Conservation (phyloP, 2,113 vertebrate species). For the Montifringilla adamsi region DNA sequence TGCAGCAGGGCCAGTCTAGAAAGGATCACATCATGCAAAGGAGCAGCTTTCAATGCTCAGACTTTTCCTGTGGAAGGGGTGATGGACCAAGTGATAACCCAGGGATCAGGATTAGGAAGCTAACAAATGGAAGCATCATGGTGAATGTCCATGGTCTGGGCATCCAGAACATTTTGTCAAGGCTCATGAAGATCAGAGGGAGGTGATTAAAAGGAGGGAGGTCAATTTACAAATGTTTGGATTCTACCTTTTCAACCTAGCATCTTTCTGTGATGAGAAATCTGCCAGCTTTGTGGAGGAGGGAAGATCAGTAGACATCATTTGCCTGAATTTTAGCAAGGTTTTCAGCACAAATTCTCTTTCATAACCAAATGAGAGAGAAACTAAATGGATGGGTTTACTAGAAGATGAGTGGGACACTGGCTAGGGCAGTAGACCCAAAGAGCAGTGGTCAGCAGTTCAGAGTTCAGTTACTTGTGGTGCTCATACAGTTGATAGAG, state of each 20-base stretch:
- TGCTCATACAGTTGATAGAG: neutral
- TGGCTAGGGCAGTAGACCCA: neutral
- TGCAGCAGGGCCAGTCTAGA: neutral
- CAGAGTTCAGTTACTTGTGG: neutral
- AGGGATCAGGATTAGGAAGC: neutral
- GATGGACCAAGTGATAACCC: neutral
- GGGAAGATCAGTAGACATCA: neutral
- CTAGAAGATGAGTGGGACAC: neutral
- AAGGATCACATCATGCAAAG: neutral
- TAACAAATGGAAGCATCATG: neutral
- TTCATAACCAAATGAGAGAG: neutral
- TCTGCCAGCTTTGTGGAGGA: neutral
- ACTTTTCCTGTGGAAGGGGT: neutral
- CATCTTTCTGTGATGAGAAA: neutral
- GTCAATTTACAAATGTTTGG: neutral
- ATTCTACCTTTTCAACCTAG: neutral
- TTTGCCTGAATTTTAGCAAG: neutral
- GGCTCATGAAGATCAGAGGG: neutral
- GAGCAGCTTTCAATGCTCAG: neutral
- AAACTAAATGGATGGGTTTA: neutral
- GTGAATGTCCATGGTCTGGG: neutral
- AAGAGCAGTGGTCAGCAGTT: neutral
- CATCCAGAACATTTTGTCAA: neutral
- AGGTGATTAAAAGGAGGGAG: neutral
- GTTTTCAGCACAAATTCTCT: neutral